phyloP scores from a whole-genome alignment of 2,888 invertebrate genomes.

The Leucoma salicis region DNA sequence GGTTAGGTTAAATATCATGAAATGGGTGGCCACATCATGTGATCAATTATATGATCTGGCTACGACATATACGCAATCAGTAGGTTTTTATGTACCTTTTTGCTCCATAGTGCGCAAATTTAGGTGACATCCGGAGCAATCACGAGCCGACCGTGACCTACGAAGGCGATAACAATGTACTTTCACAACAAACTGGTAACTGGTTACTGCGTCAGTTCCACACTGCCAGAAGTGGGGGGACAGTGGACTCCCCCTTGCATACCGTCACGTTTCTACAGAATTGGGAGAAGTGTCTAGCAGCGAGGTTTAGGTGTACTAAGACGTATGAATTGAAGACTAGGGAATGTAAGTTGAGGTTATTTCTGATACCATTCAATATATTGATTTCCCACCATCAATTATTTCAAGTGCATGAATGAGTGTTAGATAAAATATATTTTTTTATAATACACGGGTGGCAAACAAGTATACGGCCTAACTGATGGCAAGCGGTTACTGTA shows the following conservation, averaged over 20 bases:
- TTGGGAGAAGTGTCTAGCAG: conserved; percentile 29
- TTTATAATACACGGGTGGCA: too few species aligned
- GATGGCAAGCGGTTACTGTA: too few species aligned
- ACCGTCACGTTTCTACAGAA: conserved; percentile 85
- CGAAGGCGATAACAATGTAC: conserved; percentile 96
- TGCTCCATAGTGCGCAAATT: conserved; percentile 84
- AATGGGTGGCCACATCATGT: too few species aligned
- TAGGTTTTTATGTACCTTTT: too few species aligned
- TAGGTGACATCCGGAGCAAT: conserved; percentile 92
- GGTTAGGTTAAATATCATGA: too few species aligned
- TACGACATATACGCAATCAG: too few species aligned
- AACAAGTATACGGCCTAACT: too few species aligned
- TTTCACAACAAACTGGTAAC: conserved; percentile 94
- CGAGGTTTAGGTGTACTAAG: conserved; percentile 40
- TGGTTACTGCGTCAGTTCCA: conserved; percentile 89
- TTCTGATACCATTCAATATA: too few species aligned
- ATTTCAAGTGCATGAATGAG: too few species aligned
- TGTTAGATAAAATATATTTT: too few species aligned
- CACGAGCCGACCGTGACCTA: conserved; percentile 96
- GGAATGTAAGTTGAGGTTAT: conserved; percentile 62
- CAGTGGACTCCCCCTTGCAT: conserved; percentile 85
- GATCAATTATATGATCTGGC: too few species aligned
- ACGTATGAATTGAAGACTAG: conserved; percentile 52
- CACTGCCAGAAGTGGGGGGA: conserved; percentile 59
- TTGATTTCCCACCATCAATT: too few species aligned